Evolutionary conservation across 2,797 vertebrate genomes (phyloP), one percentile per base, ranked within the genome.

Genomic region (Meda fulgida): DNA sequence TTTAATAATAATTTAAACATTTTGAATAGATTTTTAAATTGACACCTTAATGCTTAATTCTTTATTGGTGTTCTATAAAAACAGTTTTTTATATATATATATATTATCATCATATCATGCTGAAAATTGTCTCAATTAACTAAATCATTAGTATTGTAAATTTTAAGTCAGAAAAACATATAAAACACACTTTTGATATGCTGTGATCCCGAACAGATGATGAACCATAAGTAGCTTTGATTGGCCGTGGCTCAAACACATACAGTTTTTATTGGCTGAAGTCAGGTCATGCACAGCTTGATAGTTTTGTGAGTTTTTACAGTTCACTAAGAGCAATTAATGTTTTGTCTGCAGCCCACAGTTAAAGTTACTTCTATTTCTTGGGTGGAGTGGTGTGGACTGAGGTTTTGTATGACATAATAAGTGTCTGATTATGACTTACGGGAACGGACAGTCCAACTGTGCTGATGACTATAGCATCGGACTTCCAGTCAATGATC

Each of bases 261-360:
- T 58, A 38, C 18, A 21, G 67, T 87, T 87, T 79, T 63, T 51
- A 58, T 86, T 88, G 87, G 85, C 87, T 21, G 23, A 23, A 81
- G 38, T 43, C 53, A 66, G n/a, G 60, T 72, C 46, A n/a, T 36
- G 55, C 83, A 73, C 83, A 85, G 83, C 67, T 80, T 80, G 83
- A 63, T 8, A 36, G 73, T 19, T 78, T 71, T 72, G 26, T 26
- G 53, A 85, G 83, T 72, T 81, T 86, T 65, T 72, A 55, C 60
- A 71, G 83, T 81, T 85, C 79, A 78, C 53, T 78, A 70, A 81
- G 78, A 69, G 66, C 65, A 87, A 81, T 70, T 46, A 78, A 53
- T 82, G 73, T 78, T 85, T 43, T 87, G 72, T 53, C 66, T 85
- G 76, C 82, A 55, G 72, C 75, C 48, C 58, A 84, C 78, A 19